Percentiles rank a stretch among this genome's conserved stretches.
These are phyloP conservation scores for Bufo gargarizans DNA, from an alignment of 2,113 vertebrate species.

Conservation along the genomic window DNA sequence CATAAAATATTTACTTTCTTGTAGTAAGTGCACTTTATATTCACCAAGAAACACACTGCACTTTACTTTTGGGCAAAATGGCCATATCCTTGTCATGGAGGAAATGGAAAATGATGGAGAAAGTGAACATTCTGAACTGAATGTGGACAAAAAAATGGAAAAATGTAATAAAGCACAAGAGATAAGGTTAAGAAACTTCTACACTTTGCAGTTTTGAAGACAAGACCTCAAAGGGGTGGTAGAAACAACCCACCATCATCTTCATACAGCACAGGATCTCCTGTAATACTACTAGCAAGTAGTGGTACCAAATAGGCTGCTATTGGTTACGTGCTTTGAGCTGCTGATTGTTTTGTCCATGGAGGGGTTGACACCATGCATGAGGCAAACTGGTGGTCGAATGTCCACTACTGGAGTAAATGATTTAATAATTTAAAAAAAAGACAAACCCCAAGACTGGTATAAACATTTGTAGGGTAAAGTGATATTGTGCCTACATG, in stretches of 20 bases:
- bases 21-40: conserved; percentile 25
- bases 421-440: too few relatives aligned
- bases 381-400: background rate
- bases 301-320: background rate
- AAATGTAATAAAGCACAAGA: background rate
- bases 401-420: background rate
- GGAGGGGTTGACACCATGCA: background rate
- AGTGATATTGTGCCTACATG: background rate
- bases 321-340: background rate
- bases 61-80: background rate
- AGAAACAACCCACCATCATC: background rate
- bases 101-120: background rate
- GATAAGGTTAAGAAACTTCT: background rate
- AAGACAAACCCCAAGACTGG: background rate
- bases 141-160: background rate
- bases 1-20: conserved; percentile 2
- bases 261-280: background rate
- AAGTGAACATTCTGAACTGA: background rate
- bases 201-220: background rate
- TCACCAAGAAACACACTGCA: background rate
- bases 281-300: background rate
- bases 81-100: background rate
- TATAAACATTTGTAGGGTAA: background rate
- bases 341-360: background rate
- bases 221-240: background rate